phyloP scores from a whole-genome alignment of 1,140 invertebrate genomes.

The Heliconius eleuchia region DNA sequence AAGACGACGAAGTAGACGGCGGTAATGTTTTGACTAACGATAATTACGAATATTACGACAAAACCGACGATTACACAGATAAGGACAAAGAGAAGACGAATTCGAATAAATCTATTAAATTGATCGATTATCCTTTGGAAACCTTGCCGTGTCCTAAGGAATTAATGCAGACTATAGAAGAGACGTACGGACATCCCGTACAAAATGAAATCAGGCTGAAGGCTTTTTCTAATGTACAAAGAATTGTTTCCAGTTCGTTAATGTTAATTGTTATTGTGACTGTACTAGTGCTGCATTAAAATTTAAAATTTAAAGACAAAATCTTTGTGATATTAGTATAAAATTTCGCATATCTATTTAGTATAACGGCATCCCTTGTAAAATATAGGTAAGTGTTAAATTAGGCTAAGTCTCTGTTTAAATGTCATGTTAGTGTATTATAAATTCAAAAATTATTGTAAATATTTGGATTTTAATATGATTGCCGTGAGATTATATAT shows the following conservation, averaged over 20 bases:
- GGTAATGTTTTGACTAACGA: conserved; percentile 59
- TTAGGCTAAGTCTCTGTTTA: conserved; percentile 40
- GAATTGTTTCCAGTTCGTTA: conserved; percentile 49
- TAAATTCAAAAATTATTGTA: conserved; percentile 31
- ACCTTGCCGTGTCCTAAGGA: conserved; percentile 72
- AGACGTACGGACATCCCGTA: conserved; percentile 69
- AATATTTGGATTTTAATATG: conserved; percentile 7
- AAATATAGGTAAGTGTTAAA: conserved; percentile 44
- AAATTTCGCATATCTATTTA: conserved; percentile 52
- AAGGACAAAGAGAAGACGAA: conserved; percentile 55
- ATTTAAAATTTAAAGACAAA: conserved; percentile 49
- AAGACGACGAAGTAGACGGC: conserved; percentile 50
- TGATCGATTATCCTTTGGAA: conserved; percentile 67
- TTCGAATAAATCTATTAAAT: conserved; percentile 58
- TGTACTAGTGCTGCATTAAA: conserved; percentile 57
- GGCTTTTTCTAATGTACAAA: conserved; percentile 58
- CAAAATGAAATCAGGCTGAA: conserved; percentile 75
- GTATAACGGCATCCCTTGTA: conserved; percentile 40
- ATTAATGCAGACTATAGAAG: conserved; percentile 68
- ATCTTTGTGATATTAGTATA: conserved; percentile 78
- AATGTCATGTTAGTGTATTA: conserved; percentile 23
- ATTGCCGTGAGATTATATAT: not conserved
- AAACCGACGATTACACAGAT: conserved; percentile 58
- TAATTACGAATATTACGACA: conserved; percentile 71
- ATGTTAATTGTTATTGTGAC: conserved; percentile 38